Evolutionary conservation across 2,888 invertebrate species (phyloP).

Genomic region (Pammene aurita): DNA sequence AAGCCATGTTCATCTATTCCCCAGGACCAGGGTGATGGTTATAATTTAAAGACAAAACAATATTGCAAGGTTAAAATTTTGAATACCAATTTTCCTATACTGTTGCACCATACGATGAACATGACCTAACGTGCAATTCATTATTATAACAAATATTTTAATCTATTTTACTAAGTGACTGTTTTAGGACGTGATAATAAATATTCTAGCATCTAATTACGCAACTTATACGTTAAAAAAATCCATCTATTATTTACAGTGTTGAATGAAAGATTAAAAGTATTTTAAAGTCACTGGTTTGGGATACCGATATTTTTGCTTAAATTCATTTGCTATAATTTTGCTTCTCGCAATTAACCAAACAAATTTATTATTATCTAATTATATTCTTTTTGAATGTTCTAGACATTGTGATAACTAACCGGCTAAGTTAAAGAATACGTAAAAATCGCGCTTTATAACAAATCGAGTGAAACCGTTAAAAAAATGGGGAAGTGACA

Average conservation of each 20-base stretch:
- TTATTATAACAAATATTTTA: slow-evolving; percentile 43
- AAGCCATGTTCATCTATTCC: slow-evolving; percentile 44
- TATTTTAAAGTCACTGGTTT: slow-evolving; percentile 67
- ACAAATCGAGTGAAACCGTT: slow-evolving; percentile 1
- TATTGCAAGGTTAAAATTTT: slow-evolving; percentile 57
- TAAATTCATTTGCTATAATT: neutral
- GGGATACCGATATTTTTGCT: slow-evolving; percentile 32
- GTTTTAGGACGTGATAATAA: slow-evolving; percentile 63
- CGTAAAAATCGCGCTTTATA: neutral
- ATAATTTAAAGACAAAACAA: slow-evolving; percentile 45
- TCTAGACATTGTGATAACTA: neutral
- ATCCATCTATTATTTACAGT: slow-evolving; percentile 69
- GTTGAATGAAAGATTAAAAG: slow-evolving; percentile 61
- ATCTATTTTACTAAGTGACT: slow-evolving; percentile 52
- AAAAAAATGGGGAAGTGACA: slow-evolving; percentile 43
- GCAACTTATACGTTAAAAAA: slow-evolving; percentile 61
- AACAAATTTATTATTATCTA: neutral
- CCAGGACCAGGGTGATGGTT: slow-evolving; percentile 36
- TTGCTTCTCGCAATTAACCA: neutral
- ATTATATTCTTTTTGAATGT: neutral
- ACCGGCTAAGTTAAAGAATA: neutral
- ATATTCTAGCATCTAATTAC: slow-evolving; percentile 68
- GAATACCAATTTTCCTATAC: slow-evolving; percentile 42
- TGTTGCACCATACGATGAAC: slow-evolving; percentile 45
- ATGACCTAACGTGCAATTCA: slow-evolving; percentile 39